Evolutionary conservation across 1,140 invertebrate species (phyloP).

Genomic region (Heliconius hermathena): DNA sequence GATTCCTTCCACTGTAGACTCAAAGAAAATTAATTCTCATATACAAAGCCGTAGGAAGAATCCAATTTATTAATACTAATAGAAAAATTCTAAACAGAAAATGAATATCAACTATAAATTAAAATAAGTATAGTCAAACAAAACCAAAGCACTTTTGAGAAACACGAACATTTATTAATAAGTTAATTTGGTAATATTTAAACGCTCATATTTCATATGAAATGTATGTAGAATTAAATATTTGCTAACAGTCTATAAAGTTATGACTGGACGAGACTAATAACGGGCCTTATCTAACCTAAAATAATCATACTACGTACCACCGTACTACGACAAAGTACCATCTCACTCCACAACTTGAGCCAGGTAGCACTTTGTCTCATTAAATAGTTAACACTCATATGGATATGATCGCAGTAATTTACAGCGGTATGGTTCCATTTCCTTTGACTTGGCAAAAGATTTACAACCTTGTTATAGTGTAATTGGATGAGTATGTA

Average conservation of each 20-base stretch:
- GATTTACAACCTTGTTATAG: slow-evolving; percentile 46
- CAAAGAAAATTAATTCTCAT: no score
- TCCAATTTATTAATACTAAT: background rate
- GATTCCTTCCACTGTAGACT: no score
- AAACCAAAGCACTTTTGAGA: background rate
- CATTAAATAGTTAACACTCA: slow-evolving; percentile 41
- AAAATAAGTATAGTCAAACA: no score
- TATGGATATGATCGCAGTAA: slow-evolving; percentile 37
- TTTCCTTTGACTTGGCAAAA: slow-evolving; percentile 42
- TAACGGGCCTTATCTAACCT: slow-evolving; percentile 32
- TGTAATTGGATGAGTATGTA: slow-evolving; percentile 48
- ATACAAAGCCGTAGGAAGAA: background rate
- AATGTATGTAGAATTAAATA: slow-evolving; percentile 27
- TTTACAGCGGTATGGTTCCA: slow-evolving; percentile 37
- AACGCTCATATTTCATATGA: slow-evolving; percentile 6
- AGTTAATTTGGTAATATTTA: background rate
- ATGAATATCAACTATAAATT: no score
- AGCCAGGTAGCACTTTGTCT: slow-evolving; percentile 41
- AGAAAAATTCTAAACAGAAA: background rate
- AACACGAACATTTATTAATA: background rate
- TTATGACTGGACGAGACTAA: slow-evolving; percentile 26
- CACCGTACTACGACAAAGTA: slow-evolving; percentile 27
- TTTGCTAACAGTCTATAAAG: slow-evolving; percentile 34
- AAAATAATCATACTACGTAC: slow-evolving; percentile 33
- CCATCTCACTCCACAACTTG: slow-evolving; percentile 28